Conservation (phyloP, 1,140 invertebrate species). For the Drosophila sucinea region DNA sequence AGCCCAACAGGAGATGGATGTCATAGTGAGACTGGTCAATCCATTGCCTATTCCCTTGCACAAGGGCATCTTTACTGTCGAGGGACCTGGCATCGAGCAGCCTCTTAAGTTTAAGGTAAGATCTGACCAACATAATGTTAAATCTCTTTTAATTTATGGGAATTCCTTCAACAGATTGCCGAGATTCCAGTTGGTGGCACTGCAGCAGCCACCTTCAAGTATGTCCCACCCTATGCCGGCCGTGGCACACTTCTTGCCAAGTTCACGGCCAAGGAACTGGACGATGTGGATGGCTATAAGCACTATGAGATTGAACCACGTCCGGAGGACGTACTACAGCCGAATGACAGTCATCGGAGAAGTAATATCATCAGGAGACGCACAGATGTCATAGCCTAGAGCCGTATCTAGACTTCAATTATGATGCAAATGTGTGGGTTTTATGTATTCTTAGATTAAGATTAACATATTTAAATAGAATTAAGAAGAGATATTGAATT, state of each 20-base stretch:
- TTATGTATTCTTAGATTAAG: constrained; percentile 58
- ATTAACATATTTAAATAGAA: constrained; percentile 43
- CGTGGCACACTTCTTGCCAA: constrained; percentile 91
- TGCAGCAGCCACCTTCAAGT: constrained; percentile 88
- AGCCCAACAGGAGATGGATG: constrained; percentile 87
- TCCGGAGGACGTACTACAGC: constrained; percentile 73
- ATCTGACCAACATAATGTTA: neutral
- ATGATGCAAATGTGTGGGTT: constrained; percentile 20
- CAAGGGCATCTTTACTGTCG: constrained; percentile 90
- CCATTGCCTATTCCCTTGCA: constrained; percentile 90
- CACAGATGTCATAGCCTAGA: constrained; percentile 76
- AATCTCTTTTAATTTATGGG: neutral
- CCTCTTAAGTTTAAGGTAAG: constrained; percentile 88
- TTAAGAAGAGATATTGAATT: constrained; percentile 7
- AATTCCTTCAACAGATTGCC: constrained; percentile 47
- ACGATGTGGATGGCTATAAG: constrained; percentile 92
- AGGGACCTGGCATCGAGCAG: constrained; percentile 90
- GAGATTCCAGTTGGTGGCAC: constrained; percentile 86
- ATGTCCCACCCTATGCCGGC: constrained; percentile 89
- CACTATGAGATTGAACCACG: constrained; percentile 85
- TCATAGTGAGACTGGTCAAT: constrained; percentile 90
- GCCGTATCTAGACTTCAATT: neutral
- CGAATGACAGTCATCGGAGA: constrained; percentile 49
- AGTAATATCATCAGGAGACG: constrained; percentile 72
- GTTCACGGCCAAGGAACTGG: constrained; percentile 91